These are phyloP conservation scores for Lagopus leucura DNA, from an alignment of 2,113 vertebrate species.

Conservation along the genomic window DNA sequence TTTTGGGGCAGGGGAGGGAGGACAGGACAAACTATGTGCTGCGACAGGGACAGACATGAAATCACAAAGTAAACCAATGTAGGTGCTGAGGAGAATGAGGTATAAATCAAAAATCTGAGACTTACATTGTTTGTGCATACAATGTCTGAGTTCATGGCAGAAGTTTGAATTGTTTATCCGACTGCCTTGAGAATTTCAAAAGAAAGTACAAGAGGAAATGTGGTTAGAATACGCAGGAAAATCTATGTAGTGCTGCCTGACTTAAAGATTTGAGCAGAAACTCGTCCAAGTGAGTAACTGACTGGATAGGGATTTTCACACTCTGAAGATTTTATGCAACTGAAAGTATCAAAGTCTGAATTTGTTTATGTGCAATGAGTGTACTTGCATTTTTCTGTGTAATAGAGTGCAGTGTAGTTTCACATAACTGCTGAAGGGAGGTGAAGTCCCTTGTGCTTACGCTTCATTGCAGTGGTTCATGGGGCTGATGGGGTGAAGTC, in stretches of 20 bases:
- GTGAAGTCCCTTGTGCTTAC: not conserved
- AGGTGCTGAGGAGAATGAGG: not conserved
- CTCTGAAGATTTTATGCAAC: conserved; percentile 64
- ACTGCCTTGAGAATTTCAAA: not conserved
- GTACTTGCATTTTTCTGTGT: conserved; percentile 17
- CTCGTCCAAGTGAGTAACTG: conserved; percentile 54
- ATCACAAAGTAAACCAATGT: not conserved
- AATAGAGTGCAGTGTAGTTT: not conserved
- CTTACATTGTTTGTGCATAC: not conserved
- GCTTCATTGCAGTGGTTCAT: not conserved
- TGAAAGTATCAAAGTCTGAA: conserved; percentile 65
- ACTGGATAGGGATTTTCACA: conserved; percentile 36
- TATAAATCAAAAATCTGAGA: not conserved
- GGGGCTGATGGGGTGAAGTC: not conserved
- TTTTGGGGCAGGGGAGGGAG: too few relatives aligned
- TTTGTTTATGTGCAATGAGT: conserved; percentile 57
- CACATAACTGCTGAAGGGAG: not conserved
- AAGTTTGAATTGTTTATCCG: not conserved
- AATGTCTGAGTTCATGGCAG: not conserved
- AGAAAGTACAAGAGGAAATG: conserved; percentile 47
- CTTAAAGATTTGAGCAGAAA: conserved; percentile 40
- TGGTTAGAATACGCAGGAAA: conserved; percentile 25
- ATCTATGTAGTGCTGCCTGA: not conserved
- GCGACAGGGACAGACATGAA: not conserved
- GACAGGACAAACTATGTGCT: not conserved